Evolutionary conservation across 1,140 invertebrate genomes (phyloP), one percentile per base, ranked within the genome.

Genomic region (Phenacoccus solenopsis): DNA sequence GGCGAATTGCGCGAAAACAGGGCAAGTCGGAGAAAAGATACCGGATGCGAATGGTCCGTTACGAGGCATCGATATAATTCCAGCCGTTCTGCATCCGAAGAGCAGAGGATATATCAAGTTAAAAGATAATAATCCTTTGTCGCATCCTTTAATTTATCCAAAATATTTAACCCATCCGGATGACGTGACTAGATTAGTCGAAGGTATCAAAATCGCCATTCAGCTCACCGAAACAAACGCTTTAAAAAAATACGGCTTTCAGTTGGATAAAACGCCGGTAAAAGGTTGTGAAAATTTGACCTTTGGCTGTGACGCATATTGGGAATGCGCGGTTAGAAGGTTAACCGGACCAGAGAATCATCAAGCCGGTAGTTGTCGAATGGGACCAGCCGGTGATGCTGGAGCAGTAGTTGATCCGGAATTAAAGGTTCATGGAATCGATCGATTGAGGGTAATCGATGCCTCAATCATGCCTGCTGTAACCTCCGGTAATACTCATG

Each of bases 291-390:
- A 89, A 75, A 82, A 85, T 57, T 79, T 87, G 2, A 82, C 83
- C 49, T 89, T 89, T 67, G 88, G 87, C 0, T 87, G 85, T 69
- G 89, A 92, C 76, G 84, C 84, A 0, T 93, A 90, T 77, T 91
- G 90, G 88, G 84, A 87, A 75, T 93, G 91, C 74, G 88, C 90
- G 0, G 82, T 90, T 1, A 80, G 86, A 67, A 83, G 86, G 74
- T 84, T 87, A 27, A 92, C 90, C 0, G 87, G 86, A 0, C 87
- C 89, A 0, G 89, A 93, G 78, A 93, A 93, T 76, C 91, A 94
- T 79, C 90, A 92, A 77, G 88, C 88, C 0, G 90, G 89, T 3
- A 89, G 88, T 7, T 91, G 89, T 76, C 88, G 84, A 78, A 92
- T 93, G 90, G 90, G 90, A 0, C 84, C 86, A 0, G 71, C 80